Percentiles rank a stretch among this genome's conserved stretches.
phyloP scores from a whole-genome alignment of 2,888 invertebrate species.

The Tipula confusa region DNA sequence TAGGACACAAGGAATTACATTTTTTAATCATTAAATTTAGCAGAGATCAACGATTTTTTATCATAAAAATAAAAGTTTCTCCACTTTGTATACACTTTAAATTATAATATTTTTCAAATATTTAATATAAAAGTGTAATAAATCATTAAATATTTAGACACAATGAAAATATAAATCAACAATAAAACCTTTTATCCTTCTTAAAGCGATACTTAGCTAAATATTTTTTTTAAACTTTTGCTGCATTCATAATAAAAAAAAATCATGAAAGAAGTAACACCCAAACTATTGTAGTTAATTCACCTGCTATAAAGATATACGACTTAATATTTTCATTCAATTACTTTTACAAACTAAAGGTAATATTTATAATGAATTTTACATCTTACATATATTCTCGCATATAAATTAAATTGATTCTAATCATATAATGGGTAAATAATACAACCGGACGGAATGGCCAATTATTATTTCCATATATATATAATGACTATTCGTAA shows the following conservation, averaged over 20 bases:
- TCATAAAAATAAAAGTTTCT: too few relatives aligned
- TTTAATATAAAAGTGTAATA: background rate
- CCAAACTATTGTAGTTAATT: conserved; percentile 12
- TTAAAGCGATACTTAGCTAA: background rate
- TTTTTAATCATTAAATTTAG: too few relatives aligned
- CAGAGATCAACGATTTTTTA: too few relatives aligned
- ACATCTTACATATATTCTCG: too few relatives aligned
- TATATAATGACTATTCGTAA: conserved; percentile 3
- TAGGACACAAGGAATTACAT: too few relatives aligned
- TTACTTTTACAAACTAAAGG: background rate
- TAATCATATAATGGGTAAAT: background rate
- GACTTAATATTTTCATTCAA: background rate
- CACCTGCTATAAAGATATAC: background rate
- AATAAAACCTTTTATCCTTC: background rate
- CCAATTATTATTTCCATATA: conserved; percentile 20
- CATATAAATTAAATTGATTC: conserved; percentile 16
- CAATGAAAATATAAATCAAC: conserved; percentile 12
- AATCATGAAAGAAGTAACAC: background rate
- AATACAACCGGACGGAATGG: background rate
- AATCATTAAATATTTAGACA: background rate
- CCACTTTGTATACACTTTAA: too few relatives aligned
- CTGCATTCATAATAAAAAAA: background rate
- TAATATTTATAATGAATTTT: background rate
- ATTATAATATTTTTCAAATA: too few relatives aligned
- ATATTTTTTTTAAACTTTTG: background rate